These are phyloP conservation scores for Rhinatrema bivittatum DNA, from an alignment of 2,797 vertebrate species.

Conservation along the genomic window DNA sequence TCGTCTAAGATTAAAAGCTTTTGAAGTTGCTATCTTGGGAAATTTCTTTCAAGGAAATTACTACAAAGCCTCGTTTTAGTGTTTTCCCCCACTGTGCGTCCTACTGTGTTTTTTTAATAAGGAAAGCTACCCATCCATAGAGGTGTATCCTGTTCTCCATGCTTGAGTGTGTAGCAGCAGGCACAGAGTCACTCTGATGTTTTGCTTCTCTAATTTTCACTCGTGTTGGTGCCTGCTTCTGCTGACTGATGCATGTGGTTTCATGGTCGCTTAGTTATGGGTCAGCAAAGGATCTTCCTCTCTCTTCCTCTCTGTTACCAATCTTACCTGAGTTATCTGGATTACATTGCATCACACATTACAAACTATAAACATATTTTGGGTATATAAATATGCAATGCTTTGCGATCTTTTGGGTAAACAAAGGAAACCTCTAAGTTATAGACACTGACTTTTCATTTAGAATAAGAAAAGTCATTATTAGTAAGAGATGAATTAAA, in stretches of 20 bases:
- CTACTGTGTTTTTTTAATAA: conserved; percentile 95
- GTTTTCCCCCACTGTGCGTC: conserved; percentile 78
- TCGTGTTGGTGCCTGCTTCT: conserved; percentile 47
- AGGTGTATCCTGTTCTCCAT: conserved; percentile 96
- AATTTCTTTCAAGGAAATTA: conserved; percentile 79
- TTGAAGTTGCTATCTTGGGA: conserved; percentile 66
- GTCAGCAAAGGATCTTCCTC: conserved; percentile 31
- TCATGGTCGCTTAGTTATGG: conserved; percentile 50
- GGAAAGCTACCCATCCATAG: conserved; percentile 94
- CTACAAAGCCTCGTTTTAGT: conserved; percentile 89
- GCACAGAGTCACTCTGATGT: conserved; percentile 66
- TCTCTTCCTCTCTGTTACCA: conserved; percentile 4
- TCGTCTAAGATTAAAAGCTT: conserved; percentile 55
- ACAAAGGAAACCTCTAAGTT: conserved; percentile 4
- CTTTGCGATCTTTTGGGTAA: background rate
- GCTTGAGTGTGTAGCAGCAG: conserved; percentile 80
- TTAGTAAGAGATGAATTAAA: conserved; percentile 1
- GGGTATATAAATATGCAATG: conserved; percentile 2
- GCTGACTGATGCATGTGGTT: conserved; percentile 45
- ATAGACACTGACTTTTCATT: conserved; percentile 1
- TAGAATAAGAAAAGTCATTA: conserved; percentile 3
- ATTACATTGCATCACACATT: conserved; percentile 22
- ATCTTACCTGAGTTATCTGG: conserved; percentile 14
- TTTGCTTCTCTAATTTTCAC: conserved; percentile 58
- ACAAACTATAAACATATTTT: background rate